Conservation (phyloP, 2,888 invertebrate genomes). For the Ectemnius cavifrons region DNA sequence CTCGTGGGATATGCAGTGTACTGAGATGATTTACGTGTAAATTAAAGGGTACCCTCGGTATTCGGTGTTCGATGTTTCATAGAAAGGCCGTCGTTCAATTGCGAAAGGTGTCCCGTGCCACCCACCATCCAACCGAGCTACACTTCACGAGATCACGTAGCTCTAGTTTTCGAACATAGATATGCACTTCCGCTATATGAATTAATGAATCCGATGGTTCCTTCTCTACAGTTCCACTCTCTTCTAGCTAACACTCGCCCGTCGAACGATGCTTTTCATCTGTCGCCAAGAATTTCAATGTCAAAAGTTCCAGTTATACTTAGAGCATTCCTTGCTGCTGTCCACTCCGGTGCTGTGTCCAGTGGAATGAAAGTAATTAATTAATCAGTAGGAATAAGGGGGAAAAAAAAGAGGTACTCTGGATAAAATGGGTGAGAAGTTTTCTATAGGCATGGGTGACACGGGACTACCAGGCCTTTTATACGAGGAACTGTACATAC, state of each 20-base stretch:
- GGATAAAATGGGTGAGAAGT: slow-evolving; percentile 9
- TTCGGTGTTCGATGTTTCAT: slow-evolving; percentile 36
- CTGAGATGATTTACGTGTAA: slow-evolving; percentile 14
- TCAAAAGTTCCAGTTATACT: too few relatives aligned
- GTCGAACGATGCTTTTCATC: too few relatives aligned
- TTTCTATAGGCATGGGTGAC: slow-evolving; percentile 25
- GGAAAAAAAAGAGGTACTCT: not conserved
- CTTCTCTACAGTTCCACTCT: too few relatives aligned
- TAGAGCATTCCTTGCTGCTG: too few relatives aligned
- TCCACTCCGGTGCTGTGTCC: too few relatives aligned
- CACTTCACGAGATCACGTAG: slow-evolving; percentile 17
- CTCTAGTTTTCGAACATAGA: not conserved
- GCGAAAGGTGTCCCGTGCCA: slow-evolving; percentile 2
- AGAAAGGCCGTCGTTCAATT: slow-evolving; percentile 19
- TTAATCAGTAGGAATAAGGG: too few relatives aligned
- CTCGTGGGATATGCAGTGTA: slow-evolving; percentile 21
- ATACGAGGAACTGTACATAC: too few relatives aligned
- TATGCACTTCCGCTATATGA: not conserved
- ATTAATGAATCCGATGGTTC: not conserved
- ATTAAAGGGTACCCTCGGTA: slow-evolving; percentile 25
- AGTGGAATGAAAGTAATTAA: too few relatives aligned
- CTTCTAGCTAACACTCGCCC: too few relatives aligned
- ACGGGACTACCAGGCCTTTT: slow-evolving; percentile 6
- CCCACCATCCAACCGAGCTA: slow-evolving; percentile 16
- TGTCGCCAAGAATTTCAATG: too few relatives aligned